phyloP scores from a whole-genome alignment of 30 jellyfish, hydroid and myxozoan genomes.

The Turritopsis rubra region DNA sequence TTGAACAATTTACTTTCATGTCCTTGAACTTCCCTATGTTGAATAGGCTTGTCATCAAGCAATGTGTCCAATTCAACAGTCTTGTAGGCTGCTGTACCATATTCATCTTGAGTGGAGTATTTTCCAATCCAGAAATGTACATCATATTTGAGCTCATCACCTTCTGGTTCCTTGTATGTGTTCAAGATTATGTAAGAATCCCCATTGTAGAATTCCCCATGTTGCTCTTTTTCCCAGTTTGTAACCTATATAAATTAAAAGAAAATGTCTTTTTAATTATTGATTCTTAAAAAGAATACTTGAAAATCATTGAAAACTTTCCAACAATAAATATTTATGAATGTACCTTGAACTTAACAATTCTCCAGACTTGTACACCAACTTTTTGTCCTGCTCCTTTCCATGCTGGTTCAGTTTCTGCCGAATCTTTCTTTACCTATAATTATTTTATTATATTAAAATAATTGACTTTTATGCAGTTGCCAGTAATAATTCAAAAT shows the following conservation, averaged over 20 bases:
- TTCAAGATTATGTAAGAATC: conserved; percentile 91
- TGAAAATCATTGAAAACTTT: too few species aligned
- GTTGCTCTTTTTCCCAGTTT: conserved; percentile 88
- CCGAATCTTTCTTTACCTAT: conserved; percentile 94
- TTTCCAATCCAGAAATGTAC: conserved; percentile 98
- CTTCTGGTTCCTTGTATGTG: conserved; percentile 83
- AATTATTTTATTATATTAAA: not conserved
- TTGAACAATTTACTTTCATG: conserved; percentile 84
- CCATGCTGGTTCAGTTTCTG: conserved; percentile 98
- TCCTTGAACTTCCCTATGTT: conserved; percentile 97
- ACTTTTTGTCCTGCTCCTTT: conserved; percentile 82
- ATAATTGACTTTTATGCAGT: too few species aligned
- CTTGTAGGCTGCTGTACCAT: conserved; percentile 99
- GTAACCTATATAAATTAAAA: conserved; percentile 36
- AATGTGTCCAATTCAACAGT: conserved; percentile 98
- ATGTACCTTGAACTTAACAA: conserved; percentile 89
- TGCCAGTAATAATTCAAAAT: too few species aligned
- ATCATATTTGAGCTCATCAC: conserved; percentile 68
- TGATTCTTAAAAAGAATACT: too few species aligned
- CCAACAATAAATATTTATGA: too few species aligned
- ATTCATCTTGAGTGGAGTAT: conserved; percentile 93
- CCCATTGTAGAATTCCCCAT: conserved; percentile 94
- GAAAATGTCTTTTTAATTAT: too few species aligned
- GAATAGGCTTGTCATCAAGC: conserved; percentile 95
- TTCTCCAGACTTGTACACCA: conserved; percentile 95